A percentile compares a stretch with the other conserved stretches of the same genome.
Conservation (phyloP, 1,140 invertebrate genomes). For the Calliphora vicina region DNA sequence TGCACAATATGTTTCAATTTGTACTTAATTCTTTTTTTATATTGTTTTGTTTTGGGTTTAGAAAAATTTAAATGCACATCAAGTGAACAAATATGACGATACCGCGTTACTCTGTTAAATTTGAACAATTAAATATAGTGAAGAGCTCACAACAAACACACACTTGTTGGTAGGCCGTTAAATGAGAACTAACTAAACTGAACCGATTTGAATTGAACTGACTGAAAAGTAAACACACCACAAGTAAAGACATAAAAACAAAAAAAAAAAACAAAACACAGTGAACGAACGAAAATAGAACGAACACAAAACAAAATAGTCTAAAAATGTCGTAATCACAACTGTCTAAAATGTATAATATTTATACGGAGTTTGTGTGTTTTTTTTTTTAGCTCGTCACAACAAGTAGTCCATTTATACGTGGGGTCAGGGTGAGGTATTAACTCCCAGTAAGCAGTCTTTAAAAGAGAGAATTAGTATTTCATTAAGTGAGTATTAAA, state of each 20-base stretch:
- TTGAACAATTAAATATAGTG: not conserved
- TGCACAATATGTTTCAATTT: not conserved
- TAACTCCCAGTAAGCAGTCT: not conserved
- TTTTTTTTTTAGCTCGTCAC: not conserved
- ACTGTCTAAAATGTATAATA: not conserved
- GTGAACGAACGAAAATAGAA: not conserved
- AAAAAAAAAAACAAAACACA: too few species aligned
- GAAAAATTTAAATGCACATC: not conserved
- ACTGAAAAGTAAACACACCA: not conserved
- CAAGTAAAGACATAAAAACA: not conserved
- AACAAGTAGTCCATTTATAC: not conserved
- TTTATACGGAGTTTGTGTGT: not conserved
- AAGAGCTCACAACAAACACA: not conserved
- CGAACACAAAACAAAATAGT: not conserved
- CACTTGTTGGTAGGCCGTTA: constrained; percentile 10
- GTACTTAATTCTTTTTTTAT: not conserved
- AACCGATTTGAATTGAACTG: not conserved
- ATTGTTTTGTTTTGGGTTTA: not conserved
- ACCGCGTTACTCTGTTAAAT: not conserved
- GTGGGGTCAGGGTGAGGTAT: not conserved
- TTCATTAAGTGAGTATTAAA: not conserved
- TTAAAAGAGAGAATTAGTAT: not conserved
- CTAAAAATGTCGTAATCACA: not conserved
- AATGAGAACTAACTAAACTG: not conserved
- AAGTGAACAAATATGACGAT: not conserved